Conservation (phyloP, 1,140 invertebrate genomes). For the Octopus sinensis region DNA sequence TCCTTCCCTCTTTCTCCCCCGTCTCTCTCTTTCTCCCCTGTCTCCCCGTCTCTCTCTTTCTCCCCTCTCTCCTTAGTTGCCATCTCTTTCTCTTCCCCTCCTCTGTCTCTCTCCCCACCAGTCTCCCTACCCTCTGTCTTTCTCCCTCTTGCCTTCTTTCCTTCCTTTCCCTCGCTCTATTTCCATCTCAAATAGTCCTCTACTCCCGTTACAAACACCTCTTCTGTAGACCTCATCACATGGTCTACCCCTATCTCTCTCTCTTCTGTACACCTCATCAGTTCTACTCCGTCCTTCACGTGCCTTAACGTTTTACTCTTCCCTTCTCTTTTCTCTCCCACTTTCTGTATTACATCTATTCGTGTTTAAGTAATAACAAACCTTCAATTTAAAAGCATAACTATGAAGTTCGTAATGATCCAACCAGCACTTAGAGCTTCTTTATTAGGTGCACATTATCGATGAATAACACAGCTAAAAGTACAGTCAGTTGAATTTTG, state of each 20-base stretch:
- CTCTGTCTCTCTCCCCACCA: neutral
- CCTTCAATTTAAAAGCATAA: no score
- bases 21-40: neutral
- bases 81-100: neutral
- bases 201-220: neutral
- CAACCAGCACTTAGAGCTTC: no score
- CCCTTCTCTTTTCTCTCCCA: neutral
- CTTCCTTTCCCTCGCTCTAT: neutral
- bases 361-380: no score
- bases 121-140: neutral
- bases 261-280: neutral
- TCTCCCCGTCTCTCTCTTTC: neutral
- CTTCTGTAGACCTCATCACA: neutral
- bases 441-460: no score
- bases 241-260: neutral
- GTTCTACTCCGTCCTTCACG: neutral
- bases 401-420: no score
- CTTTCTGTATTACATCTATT: neutral
- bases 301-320: neutral
- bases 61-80: neutral
- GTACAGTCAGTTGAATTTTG: no score
- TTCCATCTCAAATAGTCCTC: no score
- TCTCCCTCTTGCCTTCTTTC: neutral
- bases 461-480: no score
- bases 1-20: neutral